Conservation (phyloP, 2,888 invertebrate species). For the Ectemnius lituratus region DNA sequence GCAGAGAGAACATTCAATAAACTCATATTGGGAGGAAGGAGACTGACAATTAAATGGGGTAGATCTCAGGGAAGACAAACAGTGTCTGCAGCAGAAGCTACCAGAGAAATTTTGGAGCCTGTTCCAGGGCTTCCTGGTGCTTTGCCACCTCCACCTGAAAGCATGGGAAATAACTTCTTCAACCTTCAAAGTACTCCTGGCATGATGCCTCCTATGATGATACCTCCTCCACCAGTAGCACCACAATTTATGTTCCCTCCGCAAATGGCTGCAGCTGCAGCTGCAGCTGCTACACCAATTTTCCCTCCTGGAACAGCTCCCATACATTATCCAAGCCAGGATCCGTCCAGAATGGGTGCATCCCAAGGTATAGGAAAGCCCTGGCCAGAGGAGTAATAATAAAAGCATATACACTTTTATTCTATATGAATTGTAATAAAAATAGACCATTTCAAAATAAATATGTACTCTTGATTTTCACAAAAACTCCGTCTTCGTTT, state of each 20-base stretch:
- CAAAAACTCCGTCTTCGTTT: constrained; percentile 4
- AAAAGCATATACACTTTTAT: constrained; percentile 20
- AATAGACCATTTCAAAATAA: constrained; percentile 28
- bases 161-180: constrained; percentile 84
- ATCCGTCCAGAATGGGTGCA: constrained; percentile 94
- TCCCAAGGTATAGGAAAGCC: constrained; percentile 76
- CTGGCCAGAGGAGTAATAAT: constrained; percentile 73
- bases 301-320: constrained; percentile 81
- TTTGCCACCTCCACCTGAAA: constrained; percentile 82
- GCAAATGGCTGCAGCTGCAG: constrained; percentile 77
- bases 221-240: constrained; percentile 78
- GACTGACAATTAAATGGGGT: constrained; percentile 99
- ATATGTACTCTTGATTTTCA: constrained; percentile 38
- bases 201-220: constrained; percentile 76
- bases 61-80: constrained; percentile 91
- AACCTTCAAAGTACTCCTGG: constrained; percentile 79
- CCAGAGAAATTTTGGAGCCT: constrained; percentile 83
- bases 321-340: constrained; percentile 97
- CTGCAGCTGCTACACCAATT: constrained; percentile 77
- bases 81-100: constrained; percentile 77
- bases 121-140: constrained; percentile 89
- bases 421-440: constrained; percentile 16
- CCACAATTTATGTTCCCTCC: constrained; percentile 78
- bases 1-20: constrained; percentile 98
- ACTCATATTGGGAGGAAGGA: constrained; percentile 88